Percentiles rank a stretch among this genome's conserved stretches.
Conservation (phyloP, 2,888 invertebrate species). For the Drosophila cyrtoloma region DNA sequence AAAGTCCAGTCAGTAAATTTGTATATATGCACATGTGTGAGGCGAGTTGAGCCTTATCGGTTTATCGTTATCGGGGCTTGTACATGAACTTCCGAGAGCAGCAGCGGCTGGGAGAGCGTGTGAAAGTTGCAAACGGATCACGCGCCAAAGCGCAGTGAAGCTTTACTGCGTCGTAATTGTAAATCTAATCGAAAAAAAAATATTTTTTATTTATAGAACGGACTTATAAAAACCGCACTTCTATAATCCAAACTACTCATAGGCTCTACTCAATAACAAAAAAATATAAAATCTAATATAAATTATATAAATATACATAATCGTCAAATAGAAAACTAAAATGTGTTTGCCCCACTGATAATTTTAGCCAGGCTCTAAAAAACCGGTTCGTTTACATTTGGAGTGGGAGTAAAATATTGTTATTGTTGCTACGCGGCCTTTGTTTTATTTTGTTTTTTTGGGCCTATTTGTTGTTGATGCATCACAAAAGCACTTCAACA, state of each 20-base stretch:
- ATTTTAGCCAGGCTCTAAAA: slow-evolving; percentile 13
- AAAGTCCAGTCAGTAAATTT: slow-evolving; percentile 21
- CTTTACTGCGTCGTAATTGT: slow-evolving; percentile 41
- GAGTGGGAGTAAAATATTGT: slow-evolving; percentile 35
- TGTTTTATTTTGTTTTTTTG: neutral
- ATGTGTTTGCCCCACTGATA: neutral
- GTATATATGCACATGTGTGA: slow-evolving; percentile 4
- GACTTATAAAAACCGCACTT: slow-evolving; percentile 3
- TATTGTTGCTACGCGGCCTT: slow-evolving; percentile 6
- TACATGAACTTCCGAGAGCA: slow-evolving; percentile 31
- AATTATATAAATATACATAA: neutral
- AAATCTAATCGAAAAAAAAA: slow-evolving; percentile 28
- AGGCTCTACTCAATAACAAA: neutral
- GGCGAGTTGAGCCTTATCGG: slow-evolving; percentile 33
- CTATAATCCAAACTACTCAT: slow-evolving; percentile 1
- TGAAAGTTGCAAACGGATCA: slow-evolving; percentile 24
- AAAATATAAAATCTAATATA: too few species aligned
- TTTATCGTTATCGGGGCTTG: slow-evolving; percentile 42
- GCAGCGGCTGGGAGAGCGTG: slow-evolving; percentile 11
- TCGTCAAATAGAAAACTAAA: slow-evolving; percentile 7
- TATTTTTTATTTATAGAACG: slow-evolving; percentile 4
- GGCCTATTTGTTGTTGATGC: slow-evolving; percentile 13
- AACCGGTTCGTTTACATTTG: slow-evolving; percentile 41
- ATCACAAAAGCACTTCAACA: slow-evolving; percentile 25
- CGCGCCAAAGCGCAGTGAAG: slow-evolving; percentile 9